Percentiles rank a stretch among this genome's conserved stretches.
These are phyloP conservation scores for Dolichallabes microphthalmus DNA, from an alignment of 2,113 vertebrate genomes.

Conservation along the genomic window DNA sequence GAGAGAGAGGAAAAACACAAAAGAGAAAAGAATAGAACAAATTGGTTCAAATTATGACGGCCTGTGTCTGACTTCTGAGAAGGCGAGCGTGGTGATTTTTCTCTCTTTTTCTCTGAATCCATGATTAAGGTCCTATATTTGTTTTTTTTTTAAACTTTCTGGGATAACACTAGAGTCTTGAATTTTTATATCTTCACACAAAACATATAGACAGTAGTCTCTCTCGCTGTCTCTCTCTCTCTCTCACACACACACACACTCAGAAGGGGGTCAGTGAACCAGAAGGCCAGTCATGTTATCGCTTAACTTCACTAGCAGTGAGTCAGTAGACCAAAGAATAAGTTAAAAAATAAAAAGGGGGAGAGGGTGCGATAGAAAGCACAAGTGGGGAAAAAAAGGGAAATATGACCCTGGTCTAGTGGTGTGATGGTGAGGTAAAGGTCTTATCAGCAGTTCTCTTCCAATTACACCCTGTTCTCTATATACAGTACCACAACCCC, in stretches of 20 bases:
- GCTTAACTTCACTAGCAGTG: conserved; percentile 48
- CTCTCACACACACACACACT: conserved; percentile 21
- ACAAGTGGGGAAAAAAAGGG: neutral
- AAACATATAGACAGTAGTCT: neutral
- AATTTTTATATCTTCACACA: neutral
- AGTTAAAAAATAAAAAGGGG: neutral
- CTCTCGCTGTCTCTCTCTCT: neutral
- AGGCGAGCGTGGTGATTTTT: neutral
- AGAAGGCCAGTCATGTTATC: conserved; percentile 50
- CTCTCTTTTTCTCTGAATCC: neutral
- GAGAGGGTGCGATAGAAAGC: conserved; percentile 18
- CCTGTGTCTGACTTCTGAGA: neutral
- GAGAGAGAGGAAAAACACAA: neutral
- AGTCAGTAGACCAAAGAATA: conserved; percentile 41
- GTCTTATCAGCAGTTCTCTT: conserved; percentile 47
- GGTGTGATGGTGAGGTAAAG: conserved; percentile 42
- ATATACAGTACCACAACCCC: conserved; percentile 1
- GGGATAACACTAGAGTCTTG: neutral
- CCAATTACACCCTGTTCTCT: conserved; percentile 42
- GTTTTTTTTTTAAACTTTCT: neutral
- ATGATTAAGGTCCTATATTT: neutral
- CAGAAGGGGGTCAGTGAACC: conserved; percentile 39
- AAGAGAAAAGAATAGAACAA: neutral
- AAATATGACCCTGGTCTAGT: conserved; percentile 41
- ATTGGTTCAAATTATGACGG: neutral